phyloP scores from a whole-genome alignment of 2,113 vertebrate species.

The Hippotragus niger region DNA sequence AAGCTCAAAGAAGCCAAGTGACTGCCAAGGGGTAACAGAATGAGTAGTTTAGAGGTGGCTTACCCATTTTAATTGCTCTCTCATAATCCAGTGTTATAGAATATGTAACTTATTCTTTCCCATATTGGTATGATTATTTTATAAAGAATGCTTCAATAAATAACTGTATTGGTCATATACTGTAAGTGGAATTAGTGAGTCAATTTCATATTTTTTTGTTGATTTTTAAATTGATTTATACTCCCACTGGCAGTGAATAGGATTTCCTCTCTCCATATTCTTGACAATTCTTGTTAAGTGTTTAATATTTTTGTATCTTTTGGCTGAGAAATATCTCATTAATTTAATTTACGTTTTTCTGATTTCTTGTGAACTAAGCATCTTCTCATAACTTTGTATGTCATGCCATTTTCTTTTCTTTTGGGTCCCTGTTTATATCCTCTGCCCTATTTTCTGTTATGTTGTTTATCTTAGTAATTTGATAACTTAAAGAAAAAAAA shows the following conservation, averaged over 20 bases:
- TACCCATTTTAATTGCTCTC: neutral
- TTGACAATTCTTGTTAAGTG: neutral
- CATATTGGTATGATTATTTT: neutral
- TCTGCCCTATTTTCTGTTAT: neutral
- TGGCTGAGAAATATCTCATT: neutral
- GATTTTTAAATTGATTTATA: neutral
- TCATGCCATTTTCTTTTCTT: neutral
- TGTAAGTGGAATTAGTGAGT: neutral
- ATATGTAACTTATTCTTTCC: neutral
- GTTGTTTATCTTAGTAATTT: neutral
- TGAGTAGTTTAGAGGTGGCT: neutral
- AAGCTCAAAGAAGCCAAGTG: neutral
- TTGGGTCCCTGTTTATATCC: neutral
- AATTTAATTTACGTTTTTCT: neutral
- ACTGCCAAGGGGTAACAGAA: neutral
- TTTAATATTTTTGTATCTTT: neutral
- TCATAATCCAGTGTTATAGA: neutral
- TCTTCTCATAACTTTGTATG: neutral
- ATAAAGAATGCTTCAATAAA: neutral
- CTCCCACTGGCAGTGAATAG: neutral
- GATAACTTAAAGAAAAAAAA: neutral
- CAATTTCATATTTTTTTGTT: neutral
- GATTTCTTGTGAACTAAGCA: neutral
- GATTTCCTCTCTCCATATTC: neutral
- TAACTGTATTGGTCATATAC: neutral